Conservation (phyloP, 2,113 vertebrate species). For the Odocoileus hemionus region DNA sequence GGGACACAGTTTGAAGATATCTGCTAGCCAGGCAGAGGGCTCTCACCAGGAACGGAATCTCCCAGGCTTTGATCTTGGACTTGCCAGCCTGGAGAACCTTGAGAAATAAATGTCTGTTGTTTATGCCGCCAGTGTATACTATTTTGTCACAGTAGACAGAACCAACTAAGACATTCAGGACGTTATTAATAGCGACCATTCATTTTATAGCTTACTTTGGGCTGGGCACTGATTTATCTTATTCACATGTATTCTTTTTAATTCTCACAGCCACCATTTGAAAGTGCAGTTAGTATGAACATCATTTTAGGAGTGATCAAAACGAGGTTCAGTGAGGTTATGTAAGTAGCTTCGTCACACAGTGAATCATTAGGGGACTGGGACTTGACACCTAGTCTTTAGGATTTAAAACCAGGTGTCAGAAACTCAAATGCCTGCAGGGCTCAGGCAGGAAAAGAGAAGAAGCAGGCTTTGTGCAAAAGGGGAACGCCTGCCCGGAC, state of each 20-base stretch:
- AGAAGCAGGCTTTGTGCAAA: rapidly evolving
- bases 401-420: neutral
- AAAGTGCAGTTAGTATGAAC: neutral
- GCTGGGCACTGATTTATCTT: neutral
- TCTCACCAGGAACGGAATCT: too few relatives aligned
- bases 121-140: neutral
- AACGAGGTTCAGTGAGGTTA: neutral
- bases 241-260: neutral
- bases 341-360: neutral
- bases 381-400: neutral
- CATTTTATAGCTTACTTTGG: too few relatives aligned
- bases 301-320: neutral
- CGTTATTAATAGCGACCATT: too few relatives aligned
- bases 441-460: rapidly evolving
- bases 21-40: neutral
- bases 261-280: neutral
- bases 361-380: neutral
- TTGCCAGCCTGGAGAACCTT: neutral
- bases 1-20: neutral
- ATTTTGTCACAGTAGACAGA: neutral
- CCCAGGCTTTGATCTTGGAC: too few relatives aligned
- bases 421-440: neutral
- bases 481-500: rapidly evolving
- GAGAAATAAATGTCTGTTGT: neutral
- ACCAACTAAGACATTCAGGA: neutral